Conservation (phyloP, 2,888 invertebrate genomes). For the Drosophila paucipuncta region DNA sequence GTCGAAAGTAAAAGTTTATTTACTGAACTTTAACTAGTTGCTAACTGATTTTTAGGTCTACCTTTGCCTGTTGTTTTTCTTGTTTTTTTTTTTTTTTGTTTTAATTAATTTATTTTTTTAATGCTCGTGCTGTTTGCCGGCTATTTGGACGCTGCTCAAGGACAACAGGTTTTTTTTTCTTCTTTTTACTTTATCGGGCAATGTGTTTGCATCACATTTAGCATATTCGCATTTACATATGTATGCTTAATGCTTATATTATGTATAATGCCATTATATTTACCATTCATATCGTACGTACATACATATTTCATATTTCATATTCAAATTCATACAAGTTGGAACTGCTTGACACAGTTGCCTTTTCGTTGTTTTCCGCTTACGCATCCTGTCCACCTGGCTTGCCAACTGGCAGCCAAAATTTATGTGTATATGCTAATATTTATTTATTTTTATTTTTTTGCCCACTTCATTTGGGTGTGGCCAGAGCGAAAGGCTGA, state of each 20-base stretch:
- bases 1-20: slow-evolving; percentile 71
- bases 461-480: background rate
- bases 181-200: slow-evolving; percentile 27
- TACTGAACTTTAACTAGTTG: slow-evolving; percentile 69
- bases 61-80: slow-evolving; percentile 23
- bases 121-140: slow-evolving; percentile 64
- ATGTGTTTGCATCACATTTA: slow-evolving; percentile 67
- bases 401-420: slow-evolving; percentile 9
- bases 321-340: slow-evolving; percentile 6
- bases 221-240: slow-evolving; percentile 63
- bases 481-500: slow-evolving; percentile 29
- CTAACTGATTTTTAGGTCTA: slow-evolving; percentile 44
- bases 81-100: background rate
- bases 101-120: slow-evolving; percentile 11
- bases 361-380: background rate
- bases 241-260: slow-evolving; percentile 24
- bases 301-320: no score
- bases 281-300: background rate
- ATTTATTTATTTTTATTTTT: background rate
- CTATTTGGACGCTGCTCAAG: slow-evolving; percentile 56
- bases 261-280: slow-evolving; percentile 17
- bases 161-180: slow-evolving; percentile 65
- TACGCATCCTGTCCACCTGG: slow-evolving; percentile 22
- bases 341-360: slow-evolving; percentile 27
- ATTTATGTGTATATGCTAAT: background rate